Base-by-base conservation (phyloP, 2,888 invertebrate species). In the Drosophila histrio region DNA sequence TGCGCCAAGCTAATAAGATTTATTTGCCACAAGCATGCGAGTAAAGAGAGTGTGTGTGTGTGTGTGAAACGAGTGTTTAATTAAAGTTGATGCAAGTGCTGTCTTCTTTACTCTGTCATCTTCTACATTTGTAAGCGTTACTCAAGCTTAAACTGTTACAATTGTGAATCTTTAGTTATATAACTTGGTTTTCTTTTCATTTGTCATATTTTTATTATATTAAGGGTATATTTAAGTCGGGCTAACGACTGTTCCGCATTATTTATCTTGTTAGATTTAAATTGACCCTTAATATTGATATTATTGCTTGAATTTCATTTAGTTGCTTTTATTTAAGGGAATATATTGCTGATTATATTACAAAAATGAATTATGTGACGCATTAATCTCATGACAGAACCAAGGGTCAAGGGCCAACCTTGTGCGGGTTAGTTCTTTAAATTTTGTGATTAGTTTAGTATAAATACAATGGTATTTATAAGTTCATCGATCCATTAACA, bases 1-100 rank as follows among this genome's bases (percentile, higher is more conserved):
- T 53, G 28, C 22, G 32, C 39, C 60, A 64, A 58, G 77, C 74
- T 49, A 66, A 53, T 13, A 36, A 52, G 21, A 49, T 30, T 39
- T 58, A 30, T 44, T 34, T 46, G 17, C 26, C 15, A 15, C 19
- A 15, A 38, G 21, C 41, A 50, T 59, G 21, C 19, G 26, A 26
- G n/a, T 7, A 28, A 9, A 13, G 28, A 19, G 9, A n/a, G n/a
- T 9, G n/a, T 30, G 28, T n/a, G 28, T 28, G 28, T 28, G 17
- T 32, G 30, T 53, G 52, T 53, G 53, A 64, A 46, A 24, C 24
- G 7, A 47, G 39, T 21, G 32, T 28, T 43, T 34, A 63, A 70
- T 46, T 69, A 36, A 62, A 57, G 41, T 62, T 21, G 46, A 52
- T 53, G 22, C 22, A 22, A 64, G 41, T 46, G 57, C 21, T 15